A percentile compares a stretch with the other conserved stretches of the same genome.
phyloP scores from a whole-genome alignment of 1,140 invertebrate species.

The Akabosia matsudoensis region DNA sequence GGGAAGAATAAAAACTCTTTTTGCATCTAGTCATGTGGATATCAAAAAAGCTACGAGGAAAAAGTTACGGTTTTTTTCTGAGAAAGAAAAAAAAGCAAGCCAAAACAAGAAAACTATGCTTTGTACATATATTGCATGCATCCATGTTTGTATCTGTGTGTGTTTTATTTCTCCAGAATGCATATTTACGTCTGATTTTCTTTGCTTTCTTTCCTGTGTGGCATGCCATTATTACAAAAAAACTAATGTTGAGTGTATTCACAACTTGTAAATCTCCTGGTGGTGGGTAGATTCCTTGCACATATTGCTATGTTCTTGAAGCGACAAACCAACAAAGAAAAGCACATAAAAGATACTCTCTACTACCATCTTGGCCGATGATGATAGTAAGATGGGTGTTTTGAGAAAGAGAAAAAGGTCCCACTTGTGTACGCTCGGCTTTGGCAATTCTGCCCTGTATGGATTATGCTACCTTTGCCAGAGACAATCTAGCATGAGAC shows the following conservation, averaged over 20 bases:
- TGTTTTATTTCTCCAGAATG: neutral
- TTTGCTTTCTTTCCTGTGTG: neutral
- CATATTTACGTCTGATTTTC: neutral
- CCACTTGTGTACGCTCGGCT: neutral
- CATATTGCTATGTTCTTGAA: neutral
- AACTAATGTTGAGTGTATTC: neutral
- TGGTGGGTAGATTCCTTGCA: neutral
- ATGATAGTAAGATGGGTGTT: constrained; percentile 16
- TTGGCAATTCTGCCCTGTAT: neutral
- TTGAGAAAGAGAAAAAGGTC: constrained; percentile 21
- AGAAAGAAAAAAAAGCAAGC: neutral
- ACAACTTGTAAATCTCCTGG: neutral
- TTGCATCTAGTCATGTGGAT: neutral
- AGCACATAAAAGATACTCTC: neutral
- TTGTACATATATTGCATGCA: too few species aligned
- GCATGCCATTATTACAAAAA: neutral
- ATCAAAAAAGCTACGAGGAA: neutral
- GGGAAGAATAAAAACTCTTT: too few species aligned
- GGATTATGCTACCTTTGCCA: too few species aligned
- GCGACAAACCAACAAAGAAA: neutral
- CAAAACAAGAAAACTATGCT: neutral
- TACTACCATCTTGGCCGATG: neutral
- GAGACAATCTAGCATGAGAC: too few species aligned
- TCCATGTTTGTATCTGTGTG: neutral
- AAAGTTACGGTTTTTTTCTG: too few species aligned